Percentiles rank a stretch among this genome's conserved stretches.
These are phyloP conservation scores for Cladorhizidae sp. DNA, from an alignment of 37 sponge, comb jelly and placozoan genomes.

Conservation along the genomic window DNA sequence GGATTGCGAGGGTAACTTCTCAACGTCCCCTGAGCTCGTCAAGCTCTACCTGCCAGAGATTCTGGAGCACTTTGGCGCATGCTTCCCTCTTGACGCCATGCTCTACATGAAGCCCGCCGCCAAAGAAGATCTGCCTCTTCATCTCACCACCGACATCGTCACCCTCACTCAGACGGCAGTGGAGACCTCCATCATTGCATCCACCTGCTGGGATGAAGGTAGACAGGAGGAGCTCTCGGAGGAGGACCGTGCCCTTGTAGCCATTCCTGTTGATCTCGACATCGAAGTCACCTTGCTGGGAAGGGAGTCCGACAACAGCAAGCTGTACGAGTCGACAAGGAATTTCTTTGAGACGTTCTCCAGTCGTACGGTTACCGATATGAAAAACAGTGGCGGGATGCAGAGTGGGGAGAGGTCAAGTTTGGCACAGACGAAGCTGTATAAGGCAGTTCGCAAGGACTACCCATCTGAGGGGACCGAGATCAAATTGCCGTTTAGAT, in stretches of 20 bases:
- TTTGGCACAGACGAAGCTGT: constrained; percentile 10
- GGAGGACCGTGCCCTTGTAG: constrained; percentile 1
- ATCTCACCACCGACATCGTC: constrained; percentile 4
- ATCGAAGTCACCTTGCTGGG: constrained; percentile 22
- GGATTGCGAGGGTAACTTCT: constrained; percentile 28
- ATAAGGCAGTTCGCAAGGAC: neutral
- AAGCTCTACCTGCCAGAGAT: constrained; percentile 27
- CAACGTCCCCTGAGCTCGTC: neutral
- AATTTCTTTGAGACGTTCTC: constrained; percentile 23
- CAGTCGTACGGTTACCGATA: neutral
- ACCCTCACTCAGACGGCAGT: constrained; percentile 1
- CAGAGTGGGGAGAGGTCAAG: neutral
- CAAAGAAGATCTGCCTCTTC: neutral
- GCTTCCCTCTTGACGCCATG: constrained; percentile 15
- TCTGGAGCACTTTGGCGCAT: constrained; percentile 1
- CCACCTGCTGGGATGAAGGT: constrained; percentile 9
- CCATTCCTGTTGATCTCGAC: constrained; percentile 19
- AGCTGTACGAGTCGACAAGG: constrained; percentile 33
- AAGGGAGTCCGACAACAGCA: neutral
- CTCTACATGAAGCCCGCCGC: neutral
- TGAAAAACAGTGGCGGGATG: neutral
- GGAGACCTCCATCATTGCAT: constrained; percentile 22
- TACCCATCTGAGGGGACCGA: constrained; percentile 8
- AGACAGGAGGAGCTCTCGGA: neutral
- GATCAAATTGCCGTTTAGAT: neutral